These are phyloP conservation scores for Leptinotarsa defecta DNA, from an alignment of 1,140 invertebrate genomes.

Conservation along the genomic window DNA sequence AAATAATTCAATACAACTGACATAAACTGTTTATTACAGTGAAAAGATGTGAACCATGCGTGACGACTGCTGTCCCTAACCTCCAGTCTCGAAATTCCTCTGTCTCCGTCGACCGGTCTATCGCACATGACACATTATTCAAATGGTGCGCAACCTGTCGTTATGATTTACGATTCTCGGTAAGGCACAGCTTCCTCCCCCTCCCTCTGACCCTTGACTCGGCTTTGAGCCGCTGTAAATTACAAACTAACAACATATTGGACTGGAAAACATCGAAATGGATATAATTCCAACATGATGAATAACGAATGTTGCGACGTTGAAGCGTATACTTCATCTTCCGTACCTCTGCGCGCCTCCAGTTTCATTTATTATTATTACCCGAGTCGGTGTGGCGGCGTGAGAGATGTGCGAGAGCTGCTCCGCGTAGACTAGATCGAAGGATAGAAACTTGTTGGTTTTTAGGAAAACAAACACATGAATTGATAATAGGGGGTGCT, in stretches of 20 bases:
- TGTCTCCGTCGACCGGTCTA: not conserved
- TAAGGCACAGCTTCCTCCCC: not conserved
- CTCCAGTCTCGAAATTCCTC: too few relatives aligned
- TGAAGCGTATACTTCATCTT: conserved; percentile 5
- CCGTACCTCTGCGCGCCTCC: not conserved
- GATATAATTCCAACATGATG: not conserved
- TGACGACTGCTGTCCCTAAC: too few relatives aligned
- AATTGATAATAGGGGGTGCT: too few relatives aligned
- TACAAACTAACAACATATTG: conserved; percentile 8
- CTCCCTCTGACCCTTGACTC: not conserved
- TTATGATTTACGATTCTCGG: conserved; percentile 13
- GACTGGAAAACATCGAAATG: conserved; percentile 8
- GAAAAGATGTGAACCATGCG: too few relatives aligned
- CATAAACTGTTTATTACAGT: too few relatives aligned
- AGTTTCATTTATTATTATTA: not conserved
- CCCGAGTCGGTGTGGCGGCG: not conserved
- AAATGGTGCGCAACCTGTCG: conserved; percentile 11
- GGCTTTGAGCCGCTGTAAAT: not conserved
- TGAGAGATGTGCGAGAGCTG: not conserved
- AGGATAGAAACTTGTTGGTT: too few relatives aligned
- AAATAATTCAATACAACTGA: too few relatives aligned
- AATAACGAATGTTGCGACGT: not conserved
- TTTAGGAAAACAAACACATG: too few relatives aligned
- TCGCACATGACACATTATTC: not conserved
- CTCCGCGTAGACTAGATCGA: not conserved